Conservation (phyloP, 1,140 invertebrate species). For the Carcinoscorpius rotundicauda region DNA sequence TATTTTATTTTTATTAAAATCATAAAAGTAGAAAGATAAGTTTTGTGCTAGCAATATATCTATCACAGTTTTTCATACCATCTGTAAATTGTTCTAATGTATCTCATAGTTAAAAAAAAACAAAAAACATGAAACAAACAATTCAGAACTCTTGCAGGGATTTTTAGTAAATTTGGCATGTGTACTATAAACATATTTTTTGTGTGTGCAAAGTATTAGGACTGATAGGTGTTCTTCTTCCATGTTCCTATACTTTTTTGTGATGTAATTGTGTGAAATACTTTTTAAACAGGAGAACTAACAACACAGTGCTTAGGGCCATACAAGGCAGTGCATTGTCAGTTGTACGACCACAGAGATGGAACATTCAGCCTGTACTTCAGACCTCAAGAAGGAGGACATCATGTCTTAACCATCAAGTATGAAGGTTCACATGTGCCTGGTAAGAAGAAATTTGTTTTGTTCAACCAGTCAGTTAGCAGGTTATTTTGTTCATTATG, state of each 20-base stretch:
- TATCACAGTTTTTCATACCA: too few relatives aligned
- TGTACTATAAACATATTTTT: too few relatives aligned
- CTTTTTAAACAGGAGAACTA: conserved; percentile 56
- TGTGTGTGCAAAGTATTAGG: not conserved
- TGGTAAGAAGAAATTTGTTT: conserved; percentile 27
- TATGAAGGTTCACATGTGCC: conserved; percentile 62
- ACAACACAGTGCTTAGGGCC: conserved; percentile 94
- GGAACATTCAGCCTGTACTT: conserved; percentile 92
- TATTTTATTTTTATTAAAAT: too few relatives aligned
- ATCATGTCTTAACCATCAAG: conserved; percentile 84
- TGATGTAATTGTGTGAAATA: conserved; percentile 6
- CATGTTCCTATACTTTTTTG: conserved; percentile 6
- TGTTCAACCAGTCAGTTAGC: too few relatives aligned
- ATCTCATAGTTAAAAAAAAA: too few relatives aligned
- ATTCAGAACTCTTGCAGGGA: too few relatives aligned
- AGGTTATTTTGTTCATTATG: too few relatives aligned
- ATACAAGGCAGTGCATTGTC: conserved; percentile 75
- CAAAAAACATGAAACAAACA: too few relatives aligned
- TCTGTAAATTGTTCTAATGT: too few relatives aligned
- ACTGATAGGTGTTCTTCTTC: conserved; percentile 2
- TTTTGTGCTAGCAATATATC: too few relatives aligned
- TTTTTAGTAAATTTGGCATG: too few relatives aligned
- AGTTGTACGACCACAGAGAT: conserved; percentile 94
- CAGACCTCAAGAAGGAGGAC: conserved; percentile 85
- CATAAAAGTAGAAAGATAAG: too few relatives aligned